These are phyloP conservation scores for Eleutherodactylus coqui DNA, from an alignment of 2,797 vertebrate genomes.

Conservation along the genomic window DNA sequence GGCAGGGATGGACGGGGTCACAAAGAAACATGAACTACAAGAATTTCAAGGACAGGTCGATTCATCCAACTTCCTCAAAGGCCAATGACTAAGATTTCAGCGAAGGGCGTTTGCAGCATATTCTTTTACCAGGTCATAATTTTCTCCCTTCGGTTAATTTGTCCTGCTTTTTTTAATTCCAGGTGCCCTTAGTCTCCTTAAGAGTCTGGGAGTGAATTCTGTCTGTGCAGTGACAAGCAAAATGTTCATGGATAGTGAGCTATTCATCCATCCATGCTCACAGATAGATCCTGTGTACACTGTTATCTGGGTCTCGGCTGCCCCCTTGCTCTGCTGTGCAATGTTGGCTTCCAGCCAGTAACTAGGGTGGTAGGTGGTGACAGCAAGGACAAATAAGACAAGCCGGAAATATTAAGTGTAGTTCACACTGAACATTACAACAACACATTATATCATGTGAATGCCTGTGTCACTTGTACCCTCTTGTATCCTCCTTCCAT, in stretches of 20 bases:
- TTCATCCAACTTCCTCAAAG: neutral
- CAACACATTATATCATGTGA: neutral
- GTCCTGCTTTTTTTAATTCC: neutral
- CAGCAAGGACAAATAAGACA: neutral
- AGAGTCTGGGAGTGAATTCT: neutral
- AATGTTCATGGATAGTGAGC: constrained; percentile 2
- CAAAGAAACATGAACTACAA: neutral
- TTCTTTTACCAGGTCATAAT: neutral
- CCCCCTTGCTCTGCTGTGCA: constrained; percentile 70
- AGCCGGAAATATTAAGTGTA: neutral
- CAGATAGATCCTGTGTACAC: neutral
- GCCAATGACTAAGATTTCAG: neutral
- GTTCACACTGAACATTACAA: neutral
- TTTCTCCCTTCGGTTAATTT: neutral
- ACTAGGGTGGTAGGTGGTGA: neutral
- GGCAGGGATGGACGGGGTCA: neutral
- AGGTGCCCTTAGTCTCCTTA: neutral
- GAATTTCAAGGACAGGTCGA: neutral
- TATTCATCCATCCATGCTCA: constrained; percentile 22
- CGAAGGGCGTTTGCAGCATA: neutral
- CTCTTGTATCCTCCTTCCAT: neutral
- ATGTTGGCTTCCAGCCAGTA: constrained; percentile 68
- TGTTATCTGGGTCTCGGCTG: constrained; percentile 19
- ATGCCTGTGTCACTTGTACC: too few species aligned
- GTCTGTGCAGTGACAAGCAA: neutral